phyloP scores from a whole-genome alignment of 2,113 vertebrate species.

The Tachycineta bicolor region DNA sequence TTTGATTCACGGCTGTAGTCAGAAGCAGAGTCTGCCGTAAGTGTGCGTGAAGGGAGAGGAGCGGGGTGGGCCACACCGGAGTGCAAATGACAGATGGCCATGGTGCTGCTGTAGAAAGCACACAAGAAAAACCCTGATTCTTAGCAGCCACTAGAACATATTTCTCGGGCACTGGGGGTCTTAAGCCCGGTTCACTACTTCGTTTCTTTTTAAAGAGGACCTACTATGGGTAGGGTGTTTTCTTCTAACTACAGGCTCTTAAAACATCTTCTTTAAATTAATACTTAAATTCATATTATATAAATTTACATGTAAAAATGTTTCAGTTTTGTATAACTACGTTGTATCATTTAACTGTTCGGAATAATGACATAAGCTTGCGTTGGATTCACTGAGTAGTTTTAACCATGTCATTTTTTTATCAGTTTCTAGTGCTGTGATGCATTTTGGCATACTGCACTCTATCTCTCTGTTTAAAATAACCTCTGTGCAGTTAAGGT shows the following conservation, averaged over 20 bases:
- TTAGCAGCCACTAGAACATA: neutral
- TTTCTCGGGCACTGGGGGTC: rapidly evolving
- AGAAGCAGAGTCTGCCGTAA: rapidly evolving
- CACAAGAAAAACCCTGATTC: rapidly evolving
- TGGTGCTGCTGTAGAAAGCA: too few relatives aligned
- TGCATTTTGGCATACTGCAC: neutral
- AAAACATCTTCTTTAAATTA: neutral
- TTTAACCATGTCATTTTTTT: neutral
- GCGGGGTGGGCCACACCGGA: rapidly evolving
- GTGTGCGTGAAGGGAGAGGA: too few relatives aligned
- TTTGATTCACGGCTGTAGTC: rapidly evolving
- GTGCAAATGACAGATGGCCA: rapidly evolving
- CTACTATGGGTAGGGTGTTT: rapidly evolving
- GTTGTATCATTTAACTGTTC: neutral
- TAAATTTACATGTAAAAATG: neutral
- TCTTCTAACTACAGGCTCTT: neutral
- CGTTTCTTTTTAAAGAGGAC: neutral
- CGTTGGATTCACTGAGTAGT: rapidly evolving
- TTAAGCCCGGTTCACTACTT: neutral
- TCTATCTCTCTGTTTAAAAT: neutral
- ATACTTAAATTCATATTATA: neutral
- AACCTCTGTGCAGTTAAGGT: neutral
- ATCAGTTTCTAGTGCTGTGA: neutral
- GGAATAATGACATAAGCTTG: neutral
- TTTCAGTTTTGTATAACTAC: rapidly evolving